These are phyloP conservation scores for Electrona antarctica DNA, from an alignment of 2,113 vertebrate genomes.

Conservation along the genomic window DNA sequence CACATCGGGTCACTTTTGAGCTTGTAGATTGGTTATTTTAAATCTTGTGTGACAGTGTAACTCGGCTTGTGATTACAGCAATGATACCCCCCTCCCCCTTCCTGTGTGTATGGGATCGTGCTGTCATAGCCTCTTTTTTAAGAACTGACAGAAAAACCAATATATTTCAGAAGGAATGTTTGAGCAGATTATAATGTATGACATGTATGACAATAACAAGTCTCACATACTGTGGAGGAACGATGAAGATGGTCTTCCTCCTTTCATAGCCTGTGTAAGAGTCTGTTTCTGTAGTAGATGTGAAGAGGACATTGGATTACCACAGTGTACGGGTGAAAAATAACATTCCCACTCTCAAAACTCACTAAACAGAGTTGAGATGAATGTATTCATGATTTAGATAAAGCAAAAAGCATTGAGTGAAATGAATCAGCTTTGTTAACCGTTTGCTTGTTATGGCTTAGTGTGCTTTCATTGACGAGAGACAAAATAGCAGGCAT, in stretches of 20 bases:
- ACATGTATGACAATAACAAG: not conserved
- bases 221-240: not conserved
- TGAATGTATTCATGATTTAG: conserved; percentile 55
- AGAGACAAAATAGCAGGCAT: not conserved
- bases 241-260: not conserved
- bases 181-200: not conserved
- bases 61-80: too few species aligned
- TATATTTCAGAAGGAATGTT: not conserved
- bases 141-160: not conserved
- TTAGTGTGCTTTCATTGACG: conserved; percentile 10
- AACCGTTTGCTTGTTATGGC: conserved; percentile 17
- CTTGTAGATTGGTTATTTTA: too few species aligned
- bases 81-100: too few species aligned
- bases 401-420: conserved; percentile 22
- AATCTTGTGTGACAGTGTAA: too few species aligned
- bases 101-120: too few species aligned
- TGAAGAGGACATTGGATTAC: not conserved
- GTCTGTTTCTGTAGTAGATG: not conserved
- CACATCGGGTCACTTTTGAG: too few species aligned
- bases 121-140: not conserved
- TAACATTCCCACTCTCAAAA: conserved; percentile 27
- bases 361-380: conserved; percentile 23
- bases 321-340: not conserved
- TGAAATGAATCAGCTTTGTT: not conserved
- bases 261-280: not conserved